Evolutionary conservation across 1,140 invertebrate genomes (phyloP), one percentile per base, ranked within the genome.

Genomic region (Bombus picipes): DNA sequence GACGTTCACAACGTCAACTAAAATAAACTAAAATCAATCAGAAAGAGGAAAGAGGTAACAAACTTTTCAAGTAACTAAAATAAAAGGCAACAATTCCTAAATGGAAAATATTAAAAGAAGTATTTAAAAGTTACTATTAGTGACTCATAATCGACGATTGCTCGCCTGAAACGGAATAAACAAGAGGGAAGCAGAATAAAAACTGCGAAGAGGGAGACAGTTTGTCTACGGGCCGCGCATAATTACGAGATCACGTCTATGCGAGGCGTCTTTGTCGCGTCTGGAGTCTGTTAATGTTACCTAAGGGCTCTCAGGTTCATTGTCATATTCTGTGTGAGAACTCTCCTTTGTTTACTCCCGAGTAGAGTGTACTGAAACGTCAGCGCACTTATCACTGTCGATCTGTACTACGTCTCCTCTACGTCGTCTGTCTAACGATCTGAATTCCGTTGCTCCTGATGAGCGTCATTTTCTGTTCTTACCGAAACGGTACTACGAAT

Each of bases 291-390:
- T 91, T 89, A 77, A 88, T 78, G 83, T 84, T 80, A 88, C 87
- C 81, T 79, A 88, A 90, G 88, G 88, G 87, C 88, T 89, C 91
- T 90, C 92, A 92, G 88, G 92, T 93, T 93, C 92, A 93, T 93
- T 93, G 92, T 93, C 92, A 91, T 87, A 91, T 91, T 79, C 75
- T 22, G 89, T 91, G 90, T 91, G 90, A 92, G 89, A 90, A 91
- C 81, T 92, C 85, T 34, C 83, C 91, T 92, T 91, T 92, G 91
- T 92, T 93, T 92, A 92, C 87, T 86, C 71, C 87, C 65, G 88
- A 91, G 74, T 37, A 1, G 32, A 47, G 86, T 74, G 78, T 84
- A 82, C 81, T 78, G 78, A 83, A 89, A 78, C 91, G 86, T 77
- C 73, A 71, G 66, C 78, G 65, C 59, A 75, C 90, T 91, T 91